A percentile compares a stretch with the other conserved stretches of the same genome.
These are phyloP conservation scores for Sigmodon hispidus DNA, from an alignment of 2,113 vertebrate species.

Conservation along the genomic window DNA sequence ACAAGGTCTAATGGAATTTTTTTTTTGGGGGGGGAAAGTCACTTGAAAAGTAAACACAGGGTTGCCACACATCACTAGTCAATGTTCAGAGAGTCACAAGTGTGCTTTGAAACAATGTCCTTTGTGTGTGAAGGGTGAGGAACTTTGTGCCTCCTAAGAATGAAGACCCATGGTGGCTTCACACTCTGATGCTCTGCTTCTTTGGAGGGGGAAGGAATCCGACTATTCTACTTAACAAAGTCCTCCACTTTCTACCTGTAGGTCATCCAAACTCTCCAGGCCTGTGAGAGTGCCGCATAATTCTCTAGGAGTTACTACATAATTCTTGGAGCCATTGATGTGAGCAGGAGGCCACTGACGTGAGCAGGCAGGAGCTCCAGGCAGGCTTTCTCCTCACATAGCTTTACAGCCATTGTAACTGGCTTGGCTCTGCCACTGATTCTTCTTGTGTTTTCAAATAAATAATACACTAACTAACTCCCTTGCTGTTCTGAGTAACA, in stretches of 20 bases:
- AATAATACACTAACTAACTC: background rate
- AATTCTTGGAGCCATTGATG: accelerated
- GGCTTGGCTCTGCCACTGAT: background rate
- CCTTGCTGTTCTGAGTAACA: background rate
- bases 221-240: background rate
- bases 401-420: accelerated
- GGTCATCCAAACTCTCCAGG: background rate
- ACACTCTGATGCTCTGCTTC: background rate
- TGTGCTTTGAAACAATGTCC: background rate
- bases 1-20: background rate
- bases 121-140: background rate
- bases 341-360: accelerated
- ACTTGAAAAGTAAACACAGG: slow-evolving; percentile 31
- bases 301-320: background rate
- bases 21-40: background rate
- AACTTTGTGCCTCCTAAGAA: background rate
- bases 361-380: background rate
- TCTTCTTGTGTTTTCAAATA: background rate
- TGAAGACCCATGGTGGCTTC: background rate
- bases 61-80: background rate
- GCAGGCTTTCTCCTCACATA: background rate
- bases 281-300: background rate
- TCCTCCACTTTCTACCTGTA: background rate
- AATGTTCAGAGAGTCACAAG: background rate
- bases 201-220: background rate